Base-by-base conservation (phyloP, 2,113 vertebrate genomes). In the Donacobius atricapilla region DNA sequence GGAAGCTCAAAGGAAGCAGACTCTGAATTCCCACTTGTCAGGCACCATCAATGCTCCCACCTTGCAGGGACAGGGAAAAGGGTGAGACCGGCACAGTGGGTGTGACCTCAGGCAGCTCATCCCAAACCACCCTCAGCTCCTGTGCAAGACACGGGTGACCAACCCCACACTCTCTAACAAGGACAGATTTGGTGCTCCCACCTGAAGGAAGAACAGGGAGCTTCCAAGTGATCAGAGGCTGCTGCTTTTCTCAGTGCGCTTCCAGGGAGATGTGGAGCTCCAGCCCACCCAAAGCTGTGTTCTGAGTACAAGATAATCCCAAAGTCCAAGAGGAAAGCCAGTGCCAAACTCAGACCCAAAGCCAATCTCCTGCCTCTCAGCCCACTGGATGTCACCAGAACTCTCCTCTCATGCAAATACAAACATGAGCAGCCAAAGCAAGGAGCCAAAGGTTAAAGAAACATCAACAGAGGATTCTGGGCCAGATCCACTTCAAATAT, bases 161-260 rank as follows among this genome's bases (percentile, higher is more conserved):
- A 21, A 39, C 30, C 39, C 31, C 3, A 2, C 18, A 44, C 37
- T 10, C 33, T 11, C 7, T 23, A 35, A 27, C 0, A 0, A 22
- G 23, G 64, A 56, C 31, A 91, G 25, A 78, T 31, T 25, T 30
- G 68, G 28, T 37, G 51, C 2, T 80, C 22, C n/a, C 33, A 76
- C 4, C 30, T 23, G 27, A 40, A 70, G 39, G 16, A 87, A 68
- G 27, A 27, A n/a, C 44, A 25, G 1, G 2, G 16, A 48, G 35
- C 15, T n/a, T n/a, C n/a, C n/a, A n/a, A n/a, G n/a, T n/a, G n/a
- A n/a, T 76, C 56, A 44, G 66, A 81, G 69, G 8, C 37, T 70
- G 69, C 73, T 93, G 69, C 50, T 65, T 87, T 65, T 22, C 50
- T 65, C 21, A 47, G 21, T 0, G 68, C 33, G 39, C 21, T 64